A percentile compares a stretch with the other conserved stretches of the same genome.
These are phyloP conservation scores for Alligator sinensis DNA, from an alignment of 2,113 vertebrate genomes.

Conservation along the genomic window DNA sequence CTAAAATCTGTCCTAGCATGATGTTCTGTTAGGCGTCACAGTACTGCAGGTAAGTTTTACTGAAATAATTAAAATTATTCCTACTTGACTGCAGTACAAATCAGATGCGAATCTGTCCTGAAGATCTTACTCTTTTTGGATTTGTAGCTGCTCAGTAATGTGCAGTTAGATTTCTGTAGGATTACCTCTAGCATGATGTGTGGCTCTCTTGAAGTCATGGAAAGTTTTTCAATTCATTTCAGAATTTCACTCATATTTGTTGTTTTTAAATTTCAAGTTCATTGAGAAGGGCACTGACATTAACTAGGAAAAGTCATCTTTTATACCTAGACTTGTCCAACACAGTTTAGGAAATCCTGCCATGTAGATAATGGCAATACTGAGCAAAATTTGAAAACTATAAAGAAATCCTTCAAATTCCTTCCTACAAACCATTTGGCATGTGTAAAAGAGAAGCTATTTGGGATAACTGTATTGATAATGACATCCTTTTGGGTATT, in stretches of 20 bases:
- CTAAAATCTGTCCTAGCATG: background rate
- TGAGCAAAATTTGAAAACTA: background rate
- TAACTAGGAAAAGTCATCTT: background rate
- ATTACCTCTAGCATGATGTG: background rate
- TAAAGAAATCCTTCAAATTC: background rate
- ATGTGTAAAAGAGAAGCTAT: background rate
- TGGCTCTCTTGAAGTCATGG: background rate
- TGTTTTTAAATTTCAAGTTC: background rate
- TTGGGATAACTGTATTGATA: background rate
- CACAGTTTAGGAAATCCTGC: background rate
- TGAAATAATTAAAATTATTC: background rate
- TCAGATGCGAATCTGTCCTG: background rate
- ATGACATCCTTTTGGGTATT: background rate
- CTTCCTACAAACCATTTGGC: slow-evolving; percentile 21
- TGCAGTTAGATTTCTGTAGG: background rate
- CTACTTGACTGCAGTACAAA: background rate
- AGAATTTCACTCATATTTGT: background rate
- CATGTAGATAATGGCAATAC: background rate
- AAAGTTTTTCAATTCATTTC: background rate
- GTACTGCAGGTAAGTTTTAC: background rate
- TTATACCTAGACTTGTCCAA: background rate
- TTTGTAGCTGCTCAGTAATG: background rate
- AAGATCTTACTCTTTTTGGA: too few relatives aligned
- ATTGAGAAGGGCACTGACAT: background rate
- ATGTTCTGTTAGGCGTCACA: background rate